These are phyloP conservation scores for Aspidapion aeneum DNA, from an alignment of 2,888 invertebrate species.

Conservation along the genomic window DNA sequence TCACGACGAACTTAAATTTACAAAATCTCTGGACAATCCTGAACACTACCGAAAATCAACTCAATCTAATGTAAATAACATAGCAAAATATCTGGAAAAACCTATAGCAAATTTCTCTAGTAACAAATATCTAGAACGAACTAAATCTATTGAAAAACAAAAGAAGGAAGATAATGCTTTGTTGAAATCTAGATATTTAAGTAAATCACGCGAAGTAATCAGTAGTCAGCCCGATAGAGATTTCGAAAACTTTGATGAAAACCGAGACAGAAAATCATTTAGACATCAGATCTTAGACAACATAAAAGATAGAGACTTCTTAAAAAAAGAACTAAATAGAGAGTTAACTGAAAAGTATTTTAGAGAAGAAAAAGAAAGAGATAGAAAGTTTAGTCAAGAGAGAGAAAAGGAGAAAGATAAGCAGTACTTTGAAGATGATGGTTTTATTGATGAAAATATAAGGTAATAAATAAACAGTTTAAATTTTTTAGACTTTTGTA, in stretches of 20 bases:
- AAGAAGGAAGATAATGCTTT: conserved; percentile 22
- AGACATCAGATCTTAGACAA: background rate
- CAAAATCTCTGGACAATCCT: conserved; percentile 48
- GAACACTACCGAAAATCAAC: conserved; percentile 46
- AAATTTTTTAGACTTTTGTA: background rate
- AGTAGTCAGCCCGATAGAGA: conserved; percentile 16
- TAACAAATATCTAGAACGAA: conserved; percentile 37
- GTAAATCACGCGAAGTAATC: conserved; percentile 23
- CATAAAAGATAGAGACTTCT: background rate
- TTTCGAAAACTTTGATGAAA: conserved; percentile 29
- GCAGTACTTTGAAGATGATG: conserved; percentile 42
- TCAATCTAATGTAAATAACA: conserved; percentile 19
- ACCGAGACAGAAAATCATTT: conserved; percentile 20
- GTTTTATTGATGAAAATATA: conserved; percentile 39
- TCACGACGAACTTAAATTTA: conserved; percentile 29
- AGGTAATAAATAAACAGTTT: conserved; percentile 24
- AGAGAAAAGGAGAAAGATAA: conserved; percentile 19
- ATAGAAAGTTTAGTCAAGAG: conserved; percentile 15
- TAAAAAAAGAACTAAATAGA: conserved; percentile 2
- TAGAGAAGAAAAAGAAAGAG: conserved; percentile 26
- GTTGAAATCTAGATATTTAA: conserved; percentile 24
- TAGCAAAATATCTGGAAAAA: conserved; percentile 37
- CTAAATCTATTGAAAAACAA: conserved; percentile 34
- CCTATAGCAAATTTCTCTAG: conserved; percentile 36
- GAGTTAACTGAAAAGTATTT: conserved; percentile 22